A percentile compares a stretch with the other conserved stretches of the same genome.
Evolutionary conservation across 2,113 vertebrate species (phyloP).

Genomic region (Scolopax mira): DNA sequence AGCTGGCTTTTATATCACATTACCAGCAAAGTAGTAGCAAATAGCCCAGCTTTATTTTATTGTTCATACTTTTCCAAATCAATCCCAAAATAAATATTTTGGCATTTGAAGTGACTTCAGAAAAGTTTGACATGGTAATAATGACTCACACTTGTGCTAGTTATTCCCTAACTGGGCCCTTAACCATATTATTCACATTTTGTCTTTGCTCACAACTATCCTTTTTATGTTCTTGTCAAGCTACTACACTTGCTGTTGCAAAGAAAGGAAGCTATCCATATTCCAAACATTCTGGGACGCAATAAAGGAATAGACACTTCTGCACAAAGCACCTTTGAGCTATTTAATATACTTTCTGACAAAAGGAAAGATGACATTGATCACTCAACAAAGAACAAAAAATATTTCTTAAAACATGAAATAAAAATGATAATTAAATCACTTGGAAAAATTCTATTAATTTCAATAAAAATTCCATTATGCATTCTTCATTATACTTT

Average conservation of each 20-base stretch:
- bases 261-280: slow-evolving; percentile 69
- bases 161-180: slow-evolving; percentile 3
- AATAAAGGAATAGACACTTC: slow-evolving; percentile 69
- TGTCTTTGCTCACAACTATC: slow-evolving; percentile 51
- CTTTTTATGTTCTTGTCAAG: slow-evolving; percentile 63
- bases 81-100: background rate
- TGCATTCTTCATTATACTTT: background rate
- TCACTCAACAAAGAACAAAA: slow-evolving; percentile 60
- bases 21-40: background rate
- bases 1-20: background rate
- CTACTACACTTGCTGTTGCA: slow-evolving; percentile 43
- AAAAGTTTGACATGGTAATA: background rate
- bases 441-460: slow-evolving; percentile 17
- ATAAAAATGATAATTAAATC: slow-evolving; percentile 56
- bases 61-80: slow-evolving; percentile 1
- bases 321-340: slow-evolving; percentile 70
- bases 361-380: slow-evolving; percentile 68
- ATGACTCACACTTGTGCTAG: background rate
- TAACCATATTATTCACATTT: slow-evolving; percentile 65
- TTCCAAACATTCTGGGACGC: slow-evolving; percentile 49
- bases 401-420: slow-evolving; percentile 47
- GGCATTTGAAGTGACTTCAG: background rate
- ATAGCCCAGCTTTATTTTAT: background rate
- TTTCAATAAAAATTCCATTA: slow-evolving; percentile 23
- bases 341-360: slow-evolving; percentile 68